A percentile compares a stretch with the other conserved stretches of the same genome.
These are phyloP conservation scores for Tryphoninae sp. DNA, from an alignment of 2,888 invertebrate species.

Conservation along the genomic window DNA sequence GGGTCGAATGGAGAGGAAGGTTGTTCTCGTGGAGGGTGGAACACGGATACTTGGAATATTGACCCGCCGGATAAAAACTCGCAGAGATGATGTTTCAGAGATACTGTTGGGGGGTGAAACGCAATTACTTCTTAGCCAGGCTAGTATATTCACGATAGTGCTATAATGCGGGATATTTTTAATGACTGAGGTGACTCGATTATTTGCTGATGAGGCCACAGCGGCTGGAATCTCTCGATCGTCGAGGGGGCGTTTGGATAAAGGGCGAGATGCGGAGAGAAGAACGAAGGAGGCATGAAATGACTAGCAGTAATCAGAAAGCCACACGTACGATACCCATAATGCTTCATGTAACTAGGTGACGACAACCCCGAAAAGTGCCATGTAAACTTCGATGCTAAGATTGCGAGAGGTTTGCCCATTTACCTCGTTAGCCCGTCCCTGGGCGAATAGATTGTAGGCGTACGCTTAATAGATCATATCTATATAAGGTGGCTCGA, in stretches of 20 bases:
- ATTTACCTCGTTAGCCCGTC: constrained; percentile 25
- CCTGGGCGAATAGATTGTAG: constrained; percentile 14
- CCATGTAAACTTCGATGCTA: constrained; percentile 21
- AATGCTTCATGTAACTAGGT: constrained; percentile 34
- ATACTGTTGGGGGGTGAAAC: too few species aligned
- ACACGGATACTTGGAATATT: too few species aligned
- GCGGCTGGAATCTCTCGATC: constrained; percentile 41
- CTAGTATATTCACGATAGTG: background rate
- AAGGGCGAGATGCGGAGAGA: constrained; percentile 14
- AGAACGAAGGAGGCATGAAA: constrained; percentile 27
- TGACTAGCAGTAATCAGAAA: constrained; percentile 40
- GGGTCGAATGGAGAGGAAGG: too few species aligned
- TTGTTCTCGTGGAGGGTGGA: too few species aligned
- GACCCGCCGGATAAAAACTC: too few species aligned
- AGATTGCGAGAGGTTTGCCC: constrained; percentile 18
- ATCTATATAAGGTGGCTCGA: background rate
- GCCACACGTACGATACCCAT: constrained; percentile 13
- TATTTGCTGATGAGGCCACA: constrained; percentile 65
- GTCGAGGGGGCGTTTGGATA: constrained; percentile 52
- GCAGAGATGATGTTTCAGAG: too few species aligned
- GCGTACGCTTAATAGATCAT: background rate
- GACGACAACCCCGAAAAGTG: constrained; percentile 21
- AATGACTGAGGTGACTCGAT: constrained; percentile 50
- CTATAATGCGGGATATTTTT: background rate
- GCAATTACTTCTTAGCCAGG: too few species aligned